Base-by-base conservation (phyloP, 2,113 vertebrate species). In the Pleuronectes platessa region DNA sequence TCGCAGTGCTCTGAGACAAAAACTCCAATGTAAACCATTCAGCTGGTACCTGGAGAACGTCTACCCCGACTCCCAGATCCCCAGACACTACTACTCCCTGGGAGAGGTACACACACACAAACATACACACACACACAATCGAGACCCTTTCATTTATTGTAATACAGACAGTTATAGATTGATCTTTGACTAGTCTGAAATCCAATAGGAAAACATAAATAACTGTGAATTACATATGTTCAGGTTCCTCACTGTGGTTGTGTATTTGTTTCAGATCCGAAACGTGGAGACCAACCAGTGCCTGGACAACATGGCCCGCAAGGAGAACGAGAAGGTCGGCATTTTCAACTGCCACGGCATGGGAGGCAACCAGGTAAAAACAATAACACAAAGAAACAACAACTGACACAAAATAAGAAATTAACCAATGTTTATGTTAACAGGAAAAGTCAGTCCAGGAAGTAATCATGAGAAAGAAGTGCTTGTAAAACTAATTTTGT, bases 281-380 rank as follows among this genome's bases (percentile, higher is more conserved):
- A 99, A 99, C 17, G 97, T 98, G 85, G 97, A 99, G 92, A 99
- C 98, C 66, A 99, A 99, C 90, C 98, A 99, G 68, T 99, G 98
- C 93, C 94, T 99, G 92, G 98, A 99, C 94, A 99, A 99, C 90
- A 99, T 99, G 98, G 98, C 98, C 81, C 96, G 98, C 82, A 99
- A 99, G 88, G 98, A 99, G 90, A 99, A 99, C 21, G 98, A 99
- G 90, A 99, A 99, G 94, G 97, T 98, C 78, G 98, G 98, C 85
- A 99, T 99, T 88, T 99, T 99, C 88, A 99, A 99, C 92, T 99
- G 98, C 86, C 98, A 99, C n/a, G 98, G 98, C 90, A 99, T 99
- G 98, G 98, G 98, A 89, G 98, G 98, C 83, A 99, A 99, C 94
- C 98, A 99, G 96, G 98, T 99, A 31, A 31, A 7, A 7, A 27